Conservation (phyloP, 2,113 vertebrate genomes). For the Dasyurus viverrinus region DNA sequence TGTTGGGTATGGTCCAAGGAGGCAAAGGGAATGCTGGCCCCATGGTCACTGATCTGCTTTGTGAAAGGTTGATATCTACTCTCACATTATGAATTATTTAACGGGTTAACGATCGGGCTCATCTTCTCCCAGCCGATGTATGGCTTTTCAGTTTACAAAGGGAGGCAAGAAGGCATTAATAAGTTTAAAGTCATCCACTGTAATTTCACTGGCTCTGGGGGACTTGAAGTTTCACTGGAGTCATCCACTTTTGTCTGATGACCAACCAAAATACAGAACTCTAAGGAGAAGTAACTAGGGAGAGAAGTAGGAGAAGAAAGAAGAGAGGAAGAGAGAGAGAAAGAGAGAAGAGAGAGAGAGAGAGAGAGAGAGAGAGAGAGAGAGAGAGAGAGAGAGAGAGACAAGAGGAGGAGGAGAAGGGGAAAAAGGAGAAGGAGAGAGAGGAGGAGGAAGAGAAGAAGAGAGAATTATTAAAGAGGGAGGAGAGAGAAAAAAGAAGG, state of each 20-base stretch:
- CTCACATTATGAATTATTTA: constrained; percentile 84
- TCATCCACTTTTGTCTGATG: constrained; percentile 83
- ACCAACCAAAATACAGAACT: constrained; percentile 79
- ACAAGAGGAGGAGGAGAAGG: neutral
- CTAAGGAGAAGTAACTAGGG: constrained; percentile 58
- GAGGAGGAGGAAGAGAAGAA: constrained; percentile 70
- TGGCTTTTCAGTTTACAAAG: constrained; percentile 69
- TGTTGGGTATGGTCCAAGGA: constrained; percentile 76
- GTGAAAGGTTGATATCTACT: constrained; percentile 78
- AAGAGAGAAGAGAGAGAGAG: constrained; percentile 12
- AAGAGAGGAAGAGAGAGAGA: constrained; percentile 30
- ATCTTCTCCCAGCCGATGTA: constrained; percentile 74
- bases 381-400: constrained; percentile 35
- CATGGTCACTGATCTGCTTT: constrained; percentile 75
- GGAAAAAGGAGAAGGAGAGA: constrained; percentile 60
- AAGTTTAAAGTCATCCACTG: constrained; percentile 82
- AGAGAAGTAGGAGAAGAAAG: constrained; percentile 60
- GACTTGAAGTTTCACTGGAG: constrained; percentile 82
- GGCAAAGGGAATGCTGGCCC: constrained; percentile 80
- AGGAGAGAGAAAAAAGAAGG: neutral
- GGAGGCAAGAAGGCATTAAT: constrained; percentile 81
- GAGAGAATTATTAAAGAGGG: constrained; percentile 60
- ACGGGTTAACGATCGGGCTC: constrained; percentile 81
- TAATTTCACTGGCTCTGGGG: constrained; percentile 79
- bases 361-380: neutral